These are phyloP conservation scores for Rosalia funebris DNA, from an alignment of 2,888 invertebrate species.

Conservation along the genomic window DNA sequence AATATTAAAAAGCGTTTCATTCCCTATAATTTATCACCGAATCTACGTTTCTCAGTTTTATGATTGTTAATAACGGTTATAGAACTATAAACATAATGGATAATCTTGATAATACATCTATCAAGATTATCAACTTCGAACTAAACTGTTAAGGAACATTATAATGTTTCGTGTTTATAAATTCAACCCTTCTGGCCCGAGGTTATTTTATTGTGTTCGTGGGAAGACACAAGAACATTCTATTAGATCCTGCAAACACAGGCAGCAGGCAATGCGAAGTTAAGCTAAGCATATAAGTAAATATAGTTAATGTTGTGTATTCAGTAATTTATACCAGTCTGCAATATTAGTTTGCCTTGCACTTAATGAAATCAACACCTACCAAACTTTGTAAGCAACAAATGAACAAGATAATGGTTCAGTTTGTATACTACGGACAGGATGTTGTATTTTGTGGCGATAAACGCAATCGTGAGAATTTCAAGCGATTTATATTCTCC, in stretches of 20 bases:
- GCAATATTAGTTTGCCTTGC: conserved; percentile 60
- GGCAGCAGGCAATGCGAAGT: conserved; percentile 24
- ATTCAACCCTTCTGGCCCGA: conserved; percentile 44
- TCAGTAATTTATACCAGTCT: conserved; percentile 58
- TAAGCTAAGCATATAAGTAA: conserved; percentile 55
- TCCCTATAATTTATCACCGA: too few species aligned
- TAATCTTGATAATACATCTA: conserved; percentile 10
- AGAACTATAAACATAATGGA: conserved; percentile 4
- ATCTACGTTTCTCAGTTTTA: too few species aligned
- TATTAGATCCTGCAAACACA: conserved; percentile 30
- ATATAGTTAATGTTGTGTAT: conserved; percentile 61
- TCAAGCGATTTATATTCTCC: background rate
- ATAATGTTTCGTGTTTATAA: conserved; percentile 43
- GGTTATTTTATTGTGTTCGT: conserved; percentile 41
- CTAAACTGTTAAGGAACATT: conserved; percentile 2
- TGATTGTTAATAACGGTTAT: too few species aligned
- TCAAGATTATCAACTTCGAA: background rate
- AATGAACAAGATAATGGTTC: conserved; percentile 53
- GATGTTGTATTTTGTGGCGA: background rate
- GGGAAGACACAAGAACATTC: conserved; percentile 26
- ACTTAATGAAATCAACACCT: conserved; percentile 62
- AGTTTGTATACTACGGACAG: conserved; percentile 16
- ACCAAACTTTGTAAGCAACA: conserved; percentile 53
- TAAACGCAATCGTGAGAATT: background rate
- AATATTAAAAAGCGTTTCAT: too few species aligned